Evolutionary conservation across 2,888 invertebrate species (phyloP).

Genomic region (Dryococelus australis): DNA sequence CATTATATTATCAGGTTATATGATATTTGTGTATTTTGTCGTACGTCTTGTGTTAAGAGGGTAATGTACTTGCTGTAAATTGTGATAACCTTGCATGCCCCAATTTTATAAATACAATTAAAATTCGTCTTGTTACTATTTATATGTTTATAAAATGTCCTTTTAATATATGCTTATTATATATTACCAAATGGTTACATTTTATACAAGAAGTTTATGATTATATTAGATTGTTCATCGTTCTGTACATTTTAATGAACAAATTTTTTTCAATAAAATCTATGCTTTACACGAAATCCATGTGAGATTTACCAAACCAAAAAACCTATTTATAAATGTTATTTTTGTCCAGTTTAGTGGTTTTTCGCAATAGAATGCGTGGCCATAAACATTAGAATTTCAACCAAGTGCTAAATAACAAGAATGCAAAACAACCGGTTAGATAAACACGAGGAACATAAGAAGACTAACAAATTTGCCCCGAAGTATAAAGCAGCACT

Average conservation of each 20-base stretch:
- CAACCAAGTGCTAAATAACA: too few species aligned
- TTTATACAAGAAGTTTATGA: background rate
- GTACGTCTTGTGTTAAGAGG: background rate
- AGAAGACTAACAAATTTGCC: too few species aligned
- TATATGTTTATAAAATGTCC: constrained; percentile 7
- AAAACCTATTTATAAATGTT: too few species aligned
- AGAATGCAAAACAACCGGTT: too few species aligned
- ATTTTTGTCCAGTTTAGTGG: too few species aligned
- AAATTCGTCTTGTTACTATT: background rate
- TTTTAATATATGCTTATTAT: constrained; percentile 16
- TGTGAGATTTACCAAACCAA: too few species aligned
- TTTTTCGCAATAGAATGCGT: too few species aligned
- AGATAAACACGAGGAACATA: too few species aligned
- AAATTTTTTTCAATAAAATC: background rate
- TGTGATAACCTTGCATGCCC: background rate
- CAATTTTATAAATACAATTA: background rate
- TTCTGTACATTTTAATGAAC: background rate
- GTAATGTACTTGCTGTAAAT: constrained; percentile 5
- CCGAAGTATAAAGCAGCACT: too few species aligned
- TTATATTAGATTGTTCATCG: background rate
- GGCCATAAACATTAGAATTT: too few species aligned
- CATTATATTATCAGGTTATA: background rate
- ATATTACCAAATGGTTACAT: background rate
- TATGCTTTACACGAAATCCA: background rate
- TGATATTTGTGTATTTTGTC: background rate